Evolutionary conservation across 1,140 invertebrate genomes (phyloP), one percentile per base, ranked within the genome.

Genomic region (Lysiphlebus fabarum): DNA sequence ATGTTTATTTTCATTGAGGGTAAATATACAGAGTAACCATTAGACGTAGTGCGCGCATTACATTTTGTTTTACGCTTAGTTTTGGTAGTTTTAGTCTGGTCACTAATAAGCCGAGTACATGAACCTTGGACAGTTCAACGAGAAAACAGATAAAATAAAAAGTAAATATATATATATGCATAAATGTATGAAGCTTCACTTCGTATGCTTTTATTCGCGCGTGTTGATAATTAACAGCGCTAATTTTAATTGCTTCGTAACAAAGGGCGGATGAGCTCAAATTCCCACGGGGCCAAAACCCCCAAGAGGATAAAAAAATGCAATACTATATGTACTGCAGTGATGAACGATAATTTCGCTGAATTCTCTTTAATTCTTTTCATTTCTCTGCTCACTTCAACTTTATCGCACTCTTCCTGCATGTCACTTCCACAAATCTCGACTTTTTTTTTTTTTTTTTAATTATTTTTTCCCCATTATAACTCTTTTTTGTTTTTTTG

Each of bases 241-340:
- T 64, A 64, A 64, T 64, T 64, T 64, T 64, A 64, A 64, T 64
- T 64, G 62, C 62, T 58, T 42, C 43, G 53, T 53, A 64, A 64
- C 59, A 64, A 64, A 64, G 62, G 60, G 62, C 62, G 62, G 62
- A 64, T 64, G 62, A 61, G 62, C 56, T 58, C 7, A 12, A 43
- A 59, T 64, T 64, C 62, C 62, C 62, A 64, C 62, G 62, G 62
- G 49, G 60, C 56, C 59, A 45, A 58, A 26, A 55, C 53, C 56
- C 45, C 9, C 12, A 50, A 34, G 6, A 48, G 41, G n/a, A n/a
- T 40, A 11, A 49, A 33, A 45, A 33, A 53, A 51, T 38, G 53
- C 40, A 53, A 53, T 33, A 33, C 14, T 40, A 37, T n/a, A n/a
- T n/a, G n/a, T n/a, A n/a, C n/a, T n/a, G n/a, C 42, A 59, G 59